A percentile compares a stretch with the other conserved stretches of the same genome.
Conservation (phyloP, 2,113 vertebrate genomes). For the Mormyrus lacerda region DNA sequence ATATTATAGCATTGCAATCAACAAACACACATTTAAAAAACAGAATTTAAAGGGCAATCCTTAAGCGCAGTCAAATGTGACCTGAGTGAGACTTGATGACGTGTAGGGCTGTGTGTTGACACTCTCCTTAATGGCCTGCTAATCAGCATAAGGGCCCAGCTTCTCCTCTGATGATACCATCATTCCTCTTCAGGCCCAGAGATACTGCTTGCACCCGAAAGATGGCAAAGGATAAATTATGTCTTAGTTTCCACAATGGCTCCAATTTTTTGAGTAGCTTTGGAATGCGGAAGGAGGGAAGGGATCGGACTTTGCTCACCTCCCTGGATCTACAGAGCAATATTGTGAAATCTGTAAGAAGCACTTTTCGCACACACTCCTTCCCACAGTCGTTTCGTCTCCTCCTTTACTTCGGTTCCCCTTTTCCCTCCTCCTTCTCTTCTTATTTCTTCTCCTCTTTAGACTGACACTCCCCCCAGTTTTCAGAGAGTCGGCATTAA, state of each 20-base stretch:
- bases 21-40: background rate
- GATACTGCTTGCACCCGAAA: slow-evolving; percentile 32
- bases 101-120: background rate
- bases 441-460: slow-evolving; percentile 46
- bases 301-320: slow-evolving; percentile 53
- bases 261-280: slow-evolving; percentile 45
- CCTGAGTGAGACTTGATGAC: background rate
- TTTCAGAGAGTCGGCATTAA: slow-evolving; percentile 97
- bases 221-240: slow-evolving; percentile 60
- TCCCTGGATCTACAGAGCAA: slow-evolving; percentile 52
- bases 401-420: slow-evolving; percentile 55
- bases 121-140: background rate
- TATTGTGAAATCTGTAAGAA: slow-evolving; percentile 61
- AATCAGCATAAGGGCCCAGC: background rate
- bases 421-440: slow-evolving; percentile 65
- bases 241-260: slow-evolving; percentile 52
- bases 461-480: slow-evolving; percentile 94
- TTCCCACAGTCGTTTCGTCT: slow-evolving; percentile 37
- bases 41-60: background rate
- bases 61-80: background rate
- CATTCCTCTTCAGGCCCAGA: slow-evolving; percentile 43
- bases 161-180: background rate
- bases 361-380: background rate
- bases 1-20: background rate
- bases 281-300: slow-evolving; percentile 52